Evolutionary conservation across 2,797 vertebrate genomes (phyloP).

Genomic region (Botia kubotai): DNA sequence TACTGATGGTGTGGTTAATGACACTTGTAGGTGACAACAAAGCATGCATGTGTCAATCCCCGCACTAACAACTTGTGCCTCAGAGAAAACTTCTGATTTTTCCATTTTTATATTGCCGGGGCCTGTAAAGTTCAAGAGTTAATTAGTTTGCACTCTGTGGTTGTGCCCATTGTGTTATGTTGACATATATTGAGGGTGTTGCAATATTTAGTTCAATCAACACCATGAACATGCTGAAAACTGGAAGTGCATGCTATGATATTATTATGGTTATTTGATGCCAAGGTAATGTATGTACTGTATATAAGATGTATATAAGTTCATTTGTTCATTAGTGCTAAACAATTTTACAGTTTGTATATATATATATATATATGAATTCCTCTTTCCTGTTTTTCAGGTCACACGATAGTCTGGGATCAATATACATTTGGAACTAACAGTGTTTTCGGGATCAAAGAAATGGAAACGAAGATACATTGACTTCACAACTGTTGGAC

Average conservation of each 20-base stretch:
- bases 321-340: too few relatives aligned
- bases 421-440: conserved; percentile 61
- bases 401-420: conserved; percentile 81
- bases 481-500: conserved; percentile 56
- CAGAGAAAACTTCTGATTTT: conserved; percentile 51
- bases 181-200: conserved; percentile 17
- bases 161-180: conserved; percentile 12
- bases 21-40: conserved; percentile 61
- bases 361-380: neutral
- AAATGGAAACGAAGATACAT: conserved; percentile 60
- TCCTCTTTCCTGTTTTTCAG: conserved; percentile 66
- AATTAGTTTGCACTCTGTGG: conserved; percentile 25
- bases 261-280: neutral
- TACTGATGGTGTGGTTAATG: conserved; percentile 68
- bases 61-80: conserved; percentile 45
- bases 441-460: conserved; percentile 60
- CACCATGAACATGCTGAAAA: neutral
- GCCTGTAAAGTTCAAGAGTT: conserved; percentile 20
- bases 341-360: too few relatives aligned
- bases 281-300: neutral
- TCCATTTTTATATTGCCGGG: conserved; percentile 62
- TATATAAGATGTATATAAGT: neutral
- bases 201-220: neutral
- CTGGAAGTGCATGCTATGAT: neutral
- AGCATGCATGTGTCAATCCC: conserved; percentile 54